Base-by-base conservation (phyloP, 2,113 vertebrate species). In the Ancistrus triradiatus region DNA sequence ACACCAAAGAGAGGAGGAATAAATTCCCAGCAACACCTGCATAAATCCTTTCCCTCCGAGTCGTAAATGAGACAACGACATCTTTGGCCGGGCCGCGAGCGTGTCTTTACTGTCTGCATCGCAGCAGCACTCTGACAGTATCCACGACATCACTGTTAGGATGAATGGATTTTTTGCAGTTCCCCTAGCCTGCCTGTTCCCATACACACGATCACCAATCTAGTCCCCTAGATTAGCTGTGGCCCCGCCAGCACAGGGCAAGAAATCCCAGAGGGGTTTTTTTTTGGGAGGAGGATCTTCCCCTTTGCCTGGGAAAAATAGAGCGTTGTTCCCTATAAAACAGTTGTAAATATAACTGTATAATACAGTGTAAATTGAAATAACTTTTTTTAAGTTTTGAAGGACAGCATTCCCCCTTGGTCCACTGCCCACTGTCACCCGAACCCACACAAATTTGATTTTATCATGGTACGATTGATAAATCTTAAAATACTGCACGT, bases 51-150 rank as follows among this genome's bases (percentile, higher is more conserved):
- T 68, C 78, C 80, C 73, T 74, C 82, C 76, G 62, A 43, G 68
- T 49, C 71, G 68, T 77, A 81, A 81, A 78, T 84, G 80, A 83
- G 80, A 86, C 81, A 79, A 73, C 69, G 76, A 69, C 55, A 56
- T 64, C 68, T 46, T 49, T 59, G 73, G 55, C 59, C 59, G 71
- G 72, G 68, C 70, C 75, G 35, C 37, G 19, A 43, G 58, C 38
- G 53, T 15, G 56, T 66, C 52, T 59, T 71, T 21, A 18, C 60
- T 51, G 69, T 71, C 62, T 66, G 80, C 79, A 82, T 50, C 68
- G 78, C 78, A 81, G 75, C 31, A 55, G 56, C 78, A 79, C 81
- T 79, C 72, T 71, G 75, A 73, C 77, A 70, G 17, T 55, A 74
- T 59, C 76, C 17, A 6, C 74, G 61, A 66, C 80, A 81, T 77